Base-by-base conservation (phyloP, 2,888 invertebrate genomes). In the Uropetala carovei region DNA sequence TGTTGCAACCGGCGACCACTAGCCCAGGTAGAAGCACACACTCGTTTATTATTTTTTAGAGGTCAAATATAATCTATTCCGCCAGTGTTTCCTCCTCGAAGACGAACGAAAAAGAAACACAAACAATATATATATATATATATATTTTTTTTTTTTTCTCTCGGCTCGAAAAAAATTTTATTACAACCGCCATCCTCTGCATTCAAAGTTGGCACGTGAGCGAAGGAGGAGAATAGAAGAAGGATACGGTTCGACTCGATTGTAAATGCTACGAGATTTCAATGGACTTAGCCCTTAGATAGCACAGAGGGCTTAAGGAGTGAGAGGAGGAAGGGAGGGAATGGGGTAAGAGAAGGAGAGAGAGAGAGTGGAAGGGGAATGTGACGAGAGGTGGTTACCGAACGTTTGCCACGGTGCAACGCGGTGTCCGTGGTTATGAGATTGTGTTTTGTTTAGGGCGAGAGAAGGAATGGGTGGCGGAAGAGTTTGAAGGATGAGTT, bases 161-260 rank as follows among this genome's bases (percentile, higher is more conserved):
- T n/a, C 60, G 64, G 18, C 86, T 60, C 86, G 60, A 89, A 60
- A 86, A 60, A 64, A 30, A 60, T 86, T 86, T 86, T 86, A 59
- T 89, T 43, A 60, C 16, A 43, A 64, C 30, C 64, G 60, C 27
- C 64, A 18, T 60, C 60, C 86, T 27, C 30, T 89, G 27, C 89
- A 89, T 89, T 89, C 64, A 18, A 64, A 89, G 89, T 43, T 43
- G 89, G 60, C 89, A 43, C 89, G 60, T 89, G 89, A 89, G 89
- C 43, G 16, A 64, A n/a, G 64, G 4, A 27, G 22, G 75, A 43
- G 43, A 43, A 43, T 43, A 43, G 43, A 43, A 43, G 43, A 7
- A 11, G 75, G 16, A n/a, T n/a, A n/a, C n/a, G n/a, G n/a, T n/a
- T n/a, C n/a, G n/a, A n/a, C 10, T 75, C n/a, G 75, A 75, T 75